These are phyloP conservation scores for Morus bassanus DNA, from an alignment of 2,797 vertebrate species.

Conservation along the genomic window DNA sequence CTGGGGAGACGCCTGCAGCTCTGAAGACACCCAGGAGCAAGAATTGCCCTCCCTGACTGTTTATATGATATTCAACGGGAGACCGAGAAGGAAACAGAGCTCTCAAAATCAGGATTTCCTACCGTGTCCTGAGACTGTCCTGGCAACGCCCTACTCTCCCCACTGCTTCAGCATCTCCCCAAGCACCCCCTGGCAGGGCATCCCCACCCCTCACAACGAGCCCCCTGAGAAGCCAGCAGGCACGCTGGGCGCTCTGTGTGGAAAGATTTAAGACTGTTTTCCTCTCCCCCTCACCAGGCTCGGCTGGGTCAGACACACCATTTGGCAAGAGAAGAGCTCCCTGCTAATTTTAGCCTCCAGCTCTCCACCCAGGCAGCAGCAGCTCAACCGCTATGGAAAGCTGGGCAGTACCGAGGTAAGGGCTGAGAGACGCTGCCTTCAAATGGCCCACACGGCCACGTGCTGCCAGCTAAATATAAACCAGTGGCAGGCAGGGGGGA, in stretches of 20 bases:
- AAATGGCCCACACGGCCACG: neutral
- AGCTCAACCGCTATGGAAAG: slow-evolving; percentile 42
- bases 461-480: neutral
- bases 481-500: neutral
- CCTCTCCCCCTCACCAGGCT: neutral
- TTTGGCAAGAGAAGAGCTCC: slow-evolving; percentile 59
- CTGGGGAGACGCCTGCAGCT: neutral
- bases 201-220: neutral
- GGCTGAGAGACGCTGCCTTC: slow-evolving; percentile 38
- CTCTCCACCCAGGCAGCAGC: slow-evolving; percentile 70
- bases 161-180: neutral
- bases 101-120: neutral
- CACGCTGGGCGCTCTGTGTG: neutral
- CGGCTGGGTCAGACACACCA: slow-evolving; percentile 17
- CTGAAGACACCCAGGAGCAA: neutral
- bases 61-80: neutral
- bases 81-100: neutral
- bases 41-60: neutral
- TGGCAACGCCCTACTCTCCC: neutral
- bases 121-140: rapidly evolving
- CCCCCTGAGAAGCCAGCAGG: neutral
- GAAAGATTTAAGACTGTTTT: neutral
- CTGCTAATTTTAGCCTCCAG: slow-evolving; percentile 74
- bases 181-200: neutral
- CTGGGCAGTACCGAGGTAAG: slow-evolving; percentile 51